These are phyloP conservation scores for Cyprinodon brontotheroides DNA, from an alignment of 2,113 vertebrate genomes.

Conservation along the genomic window DNA sequence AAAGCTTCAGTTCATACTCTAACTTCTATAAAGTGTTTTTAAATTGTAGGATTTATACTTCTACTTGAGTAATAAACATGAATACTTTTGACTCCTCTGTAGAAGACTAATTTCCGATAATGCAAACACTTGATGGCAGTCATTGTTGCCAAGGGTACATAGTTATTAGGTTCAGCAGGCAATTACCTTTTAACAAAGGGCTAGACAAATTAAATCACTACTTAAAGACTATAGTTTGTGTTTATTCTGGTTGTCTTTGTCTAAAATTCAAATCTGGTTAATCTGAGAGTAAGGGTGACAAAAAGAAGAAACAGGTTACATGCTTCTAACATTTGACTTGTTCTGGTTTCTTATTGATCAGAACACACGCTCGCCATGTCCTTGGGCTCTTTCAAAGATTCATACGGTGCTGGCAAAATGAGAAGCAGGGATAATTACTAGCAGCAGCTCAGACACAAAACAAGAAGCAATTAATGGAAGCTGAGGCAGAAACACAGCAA, in stretches of 20 bases:
- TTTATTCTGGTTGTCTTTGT: not conserved
- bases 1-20: no score
- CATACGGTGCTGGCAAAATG: slow-evolving; percentile 9
- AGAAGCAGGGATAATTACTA: slow-evolving; percentile 29
- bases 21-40: no score
- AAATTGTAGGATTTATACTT: no score
- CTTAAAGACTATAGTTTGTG: not conserved
- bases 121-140: not conserved
- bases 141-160: not conserved
- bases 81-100: not conserved
- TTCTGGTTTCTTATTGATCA: slow-evolving; percentile 27
- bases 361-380: slow-evolving; percentile 2
- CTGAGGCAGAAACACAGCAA: slow-evolving; percentile 4
- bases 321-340: not conserved
- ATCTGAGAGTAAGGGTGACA: not conserved
- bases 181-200: not conserved
- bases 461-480: slow-evolving; percentile 1
- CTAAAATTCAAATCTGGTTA: not conserved
- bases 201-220: not conserved
- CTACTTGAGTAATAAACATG: no score
- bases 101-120: not conserved
- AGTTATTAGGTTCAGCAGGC: not conserved
- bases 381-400: slow-evolving; percentile 13
- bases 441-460: not conserved
- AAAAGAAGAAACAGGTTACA: not conserved